phyloP scores from a whole-genome alignment of 2,113 vertebrate genomes.

The Gallinago undulata region DNA sequence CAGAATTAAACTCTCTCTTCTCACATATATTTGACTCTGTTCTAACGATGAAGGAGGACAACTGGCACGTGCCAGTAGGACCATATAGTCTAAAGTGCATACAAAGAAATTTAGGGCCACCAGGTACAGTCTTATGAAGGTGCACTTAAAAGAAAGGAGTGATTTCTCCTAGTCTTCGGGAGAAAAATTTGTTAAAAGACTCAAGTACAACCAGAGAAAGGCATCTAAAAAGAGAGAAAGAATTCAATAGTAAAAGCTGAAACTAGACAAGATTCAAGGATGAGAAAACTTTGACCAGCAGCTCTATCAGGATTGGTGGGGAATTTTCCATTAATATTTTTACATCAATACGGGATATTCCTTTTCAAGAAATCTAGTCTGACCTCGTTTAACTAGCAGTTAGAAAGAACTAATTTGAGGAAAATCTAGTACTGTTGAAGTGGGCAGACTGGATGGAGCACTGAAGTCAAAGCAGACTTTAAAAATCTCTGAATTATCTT shows the following conservation, averaged over 20 bases:
- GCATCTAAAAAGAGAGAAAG: background rate
- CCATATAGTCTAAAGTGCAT: background rate
- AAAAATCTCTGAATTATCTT: background rate
- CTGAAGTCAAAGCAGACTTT: background rate
- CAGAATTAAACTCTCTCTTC: background rate
- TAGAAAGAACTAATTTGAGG: background rate
- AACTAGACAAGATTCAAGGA: background rate
- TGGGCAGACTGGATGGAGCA: background rate
- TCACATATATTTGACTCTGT: background rate
- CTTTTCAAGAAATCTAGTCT: background rate
- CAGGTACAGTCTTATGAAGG: background rate
- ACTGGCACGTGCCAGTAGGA: background rate
- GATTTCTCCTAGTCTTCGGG: background rate
- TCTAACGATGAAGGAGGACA: slow-evolving; percentile 13
- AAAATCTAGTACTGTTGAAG: background rate
- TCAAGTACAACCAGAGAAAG: background rate
- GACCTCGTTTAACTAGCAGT: accelerated
- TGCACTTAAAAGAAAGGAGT: background rate
- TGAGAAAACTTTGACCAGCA: background rate
- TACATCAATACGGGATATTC: accelerated
- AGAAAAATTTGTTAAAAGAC: background rate
- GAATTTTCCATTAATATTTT: background rate
- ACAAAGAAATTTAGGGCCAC: background rate
- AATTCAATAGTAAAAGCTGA: background rate
- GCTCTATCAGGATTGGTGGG: background rate